A percentile compares a stretch with the other conserved stretches of the same genome.
Conservation (phyloP, 23 tunicate species). For the Trididemnum clinides region DNA sequence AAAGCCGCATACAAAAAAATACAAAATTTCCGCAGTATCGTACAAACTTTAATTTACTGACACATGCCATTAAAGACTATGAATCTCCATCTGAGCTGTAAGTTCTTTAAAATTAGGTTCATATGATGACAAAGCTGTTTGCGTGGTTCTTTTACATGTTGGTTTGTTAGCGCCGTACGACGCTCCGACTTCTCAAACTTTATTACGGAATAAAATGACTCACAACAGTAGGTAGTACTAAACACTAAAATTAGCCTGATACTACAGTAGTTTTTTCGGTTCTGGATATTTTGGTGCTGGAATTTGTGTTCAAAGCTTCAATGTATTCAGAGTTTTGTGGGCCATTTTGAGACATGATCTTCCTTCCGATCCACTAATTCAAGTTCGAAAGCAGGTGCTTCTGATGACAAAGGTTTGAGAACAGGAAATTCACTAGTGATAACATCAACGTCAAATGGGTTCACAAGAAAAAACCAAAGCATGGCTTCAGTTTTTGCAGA, state of each 20-base stretch:
- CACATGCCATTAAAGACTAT: no score
- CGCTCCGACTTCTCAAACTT: slow-evolving; percentile 42
- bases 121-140: no score
- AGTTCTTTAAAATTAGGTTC: no score
- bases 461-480: slow-evolving; percentile 44
- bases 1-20: slow-evolving; percentile 21
- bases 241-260: slow-evolving; percentile 26
- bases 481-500: slow-evolving; percentile 43
- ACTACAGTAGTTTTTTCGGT: slow-evolving; percentile 28
- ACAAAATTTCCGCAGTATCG: slow-evolving; percentile 12
- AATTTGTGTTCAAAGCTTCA: slow-evolving; percentile 46
- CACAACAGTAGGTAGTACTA: slow-evolving; percentile 63
- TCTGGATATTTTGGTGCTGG: slow-evolving; percentile 54
- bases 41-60: no score
- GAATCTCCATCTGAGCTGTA: no score
- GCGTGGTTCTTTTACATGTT: no score
- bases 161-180: no score
- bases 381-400: slow-evolving; percentile 42
- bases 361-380: slow-evolving; percentile 6
- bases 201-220: slow-evolving; percentile 59
- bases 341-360: slow-evolving; percentile 32
- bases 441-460: slow-evolving; percentile 48
- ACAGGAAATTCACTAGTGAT: slow-evolving; percentile 41
- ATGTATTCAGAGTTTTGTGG: slow-evolving; percentile 41
- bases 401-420: slow-evolving; percentile 12